Evolutionary conservation across 2,888 invertebrate genomes (phyloP).

Genomic region (Euproctis similis): DNA sequence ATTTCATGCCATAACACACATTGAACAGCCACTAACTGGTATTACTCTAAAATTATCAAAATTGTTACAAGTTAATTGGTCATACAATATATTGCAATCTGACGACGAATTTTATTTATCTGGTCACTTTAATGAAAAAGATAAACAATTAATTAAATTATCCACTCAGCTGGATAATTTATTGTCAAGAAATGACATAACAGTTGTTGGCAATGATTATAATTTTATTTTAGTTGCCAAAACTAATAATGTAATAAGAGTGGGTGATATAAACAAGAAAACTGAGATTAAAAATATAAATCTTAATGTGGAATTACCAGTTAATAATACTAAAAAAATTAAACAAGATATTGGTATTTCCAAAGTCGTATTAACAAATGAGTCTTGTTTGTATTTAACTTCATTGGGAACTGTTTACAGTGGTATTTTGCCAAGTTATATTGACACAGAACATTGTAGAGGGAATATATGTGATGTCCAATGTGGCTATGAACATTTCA

Average conservation of each 20-base stretch:
- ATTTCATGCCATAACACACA: constrained; percentile 34
- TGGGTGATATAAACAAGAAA: constrained; percentile 34
- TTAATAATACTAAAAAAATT: constrained; percentile 22
- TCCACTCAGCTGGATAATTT: constrained; percentile 32
- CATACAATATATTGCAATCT: constrained; percentile 50
- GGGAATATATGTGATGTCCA: constrained; percentile 78
- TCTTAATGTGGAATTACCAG: constrained; percentile 32
- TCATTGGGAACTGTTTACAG: constrained; percentile 61
- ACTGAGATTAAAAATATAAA: constrained; percentile 30
- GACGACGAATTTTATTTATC: constrained; percentile 36
- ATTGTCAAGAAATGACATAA: constrained; percentile 20
- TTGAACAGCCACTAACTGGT: constrained; percentile 15
- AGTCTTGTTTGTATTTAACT: constrained; percentile 42
- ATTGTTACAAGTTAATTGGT: constrained; percentile 48
- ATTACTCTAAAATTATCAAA: constrained; percentile 15
- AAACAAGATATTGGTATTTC: constrained; percentile 28
- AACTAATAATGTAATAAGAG: constrained; percentile 33
- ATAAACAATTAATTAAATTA: constrained; percentile 33
- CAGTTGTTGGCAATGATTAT: constrained; percentile 50
- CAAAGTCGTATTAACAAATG: constrained; percentile 37
- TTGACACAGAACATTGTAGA: constrained; percentile 69
- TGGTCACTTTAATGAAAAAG: constrained; percentile 45
- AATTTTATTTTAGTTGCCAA: constrained; percentile 35
- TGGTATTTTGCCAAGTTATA: constrained; percentile 75
- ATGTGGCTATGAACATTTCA: constrained; percentile 88